Evolutionary conservation across 2,797 vertebrate genomes (phyloP).

Genomic region (Darevskia nairensis): DNA sequence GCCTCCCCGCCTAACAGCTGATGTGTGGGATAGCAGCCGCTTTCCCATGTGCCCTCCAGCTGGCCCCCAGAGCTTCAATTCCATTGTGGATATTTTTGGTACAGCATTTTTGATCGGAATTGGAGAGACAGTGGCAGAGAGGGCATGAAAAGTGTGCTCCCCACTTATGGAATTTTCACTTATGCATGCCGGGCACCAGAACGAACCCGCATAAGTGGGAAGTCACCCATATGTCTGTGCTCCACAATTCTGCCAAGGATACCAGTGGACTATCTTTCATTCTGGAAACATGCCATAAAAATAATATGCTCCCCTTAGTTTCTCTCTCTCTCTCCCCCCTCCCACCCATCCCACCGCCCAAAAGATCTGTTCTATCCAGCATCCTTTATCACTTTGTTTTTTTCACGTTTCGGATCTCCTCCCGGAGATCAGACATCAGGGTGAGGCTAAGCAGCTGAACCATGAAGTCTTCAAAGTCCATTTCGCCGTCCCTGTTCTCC

Average conservation of each 20-base stretch:
- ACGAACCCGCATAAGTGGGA: no score
- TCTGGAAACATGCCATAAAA: background rate
- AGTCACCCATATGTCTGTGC: background rate
- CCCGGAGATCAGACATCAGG: slow-evolving; percentile 78
- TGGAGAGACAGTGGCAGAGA: no score
- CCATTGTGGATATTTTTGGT: no score
- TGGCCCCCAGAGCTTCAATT: no score
- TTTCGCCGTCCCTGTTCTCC: slow-evolving; percentile 71
- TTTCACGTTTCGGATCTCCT: slow-evolving; percentile 72
- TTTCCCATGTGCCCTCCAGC: no score
- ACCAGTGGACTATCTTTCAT: background rate
- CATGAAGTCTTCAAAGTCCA: slow-evolving; percentile 82
- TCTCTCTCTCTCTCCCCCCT: no score
- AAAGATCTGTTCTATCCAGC: background rate
- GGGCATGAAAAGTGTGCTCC: no score
- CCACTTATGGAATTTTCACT: no score
- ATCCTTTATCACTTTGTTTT: slow-evolving; percentile 58
- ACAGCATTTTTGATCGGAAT: no score
- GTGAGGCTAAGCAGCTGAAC: slow-evolving; percentile 77
- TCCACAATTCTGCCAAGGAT: background rate
- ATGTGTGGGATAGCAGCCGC: no score
- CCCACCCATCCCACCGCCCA: background rate
- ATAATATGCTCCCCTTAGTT: background rate
- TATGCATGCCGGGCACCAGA: no score
- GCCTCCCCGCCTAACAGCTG: no score